Percentiles rank a stretch among this genome's conserved stretches.
Conservation (phyloP, 2,888 invertebrate genomes). For the Drosophila merina region DNA sequence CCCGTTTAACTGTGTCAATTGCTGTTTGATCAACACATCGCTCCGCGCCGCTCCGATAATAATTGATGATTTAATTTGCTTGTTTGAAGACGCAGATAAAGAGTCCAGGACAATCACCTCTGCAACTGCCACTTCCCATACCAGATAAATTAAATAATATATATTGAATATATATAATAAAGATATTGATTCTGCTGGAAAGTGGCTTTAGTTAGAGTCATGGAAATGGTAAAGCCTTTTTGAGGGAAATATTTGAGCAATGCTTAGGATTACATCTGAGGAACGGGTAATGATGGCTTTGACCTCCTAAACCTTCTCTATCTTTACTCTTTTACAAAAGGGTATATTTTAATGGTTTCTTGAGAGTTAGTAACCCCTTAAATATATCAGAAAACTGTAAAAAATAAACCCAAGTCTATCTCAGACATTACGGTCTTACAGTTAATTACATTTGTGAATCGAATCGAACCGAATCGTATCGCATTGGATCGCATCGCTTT, state of each 20-base stretch:
- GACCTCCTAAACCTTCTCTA: too few species aligned
- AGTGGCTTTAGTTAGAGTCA: too few species aligned
- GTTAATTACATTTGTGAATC: constrained; percentile 72
- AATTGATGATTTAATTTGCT: constrained; percentile 51
- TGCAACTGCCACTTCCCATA: background rate
- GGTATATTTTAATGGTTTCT: too few species aligned
- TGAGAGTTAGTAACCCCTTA: too few species aligned
- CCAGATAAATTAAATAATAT: background rate
- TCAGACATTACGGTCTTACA: constrained; percentile 53
- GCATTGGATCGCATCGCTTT: constrained; percentile 35
- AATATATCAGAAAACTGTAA: constrained; percentile 1
- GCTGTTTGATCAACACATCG: constrained; percentile 67
- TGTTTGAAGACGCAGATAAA: constrained; percentile 43
- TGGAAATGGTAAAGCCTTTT: too few species aligned
- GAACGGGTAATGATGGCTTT: too few species aligned
- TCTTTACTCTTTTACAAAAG: too few species aligned
- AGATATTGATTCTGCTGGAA: too few species aligned
- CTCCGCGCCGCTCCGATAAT: constrained; percentile 38
- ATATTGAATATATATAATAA: background rate
- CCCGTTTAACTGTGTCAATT: constrained; percentile 64
- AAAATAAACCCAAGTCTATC: background rate
- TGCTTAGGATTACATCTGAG: too few species aligned
- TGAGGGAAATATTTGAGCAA: too few species aligned
- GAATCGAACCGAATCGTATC: constrained; percentile 51
- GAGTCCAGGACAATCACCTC: background rate